Evolutionary conservation across 2,113 vertebrate genomes (phyloP).

Genomic region (Nesogale talazaci): DNA sequence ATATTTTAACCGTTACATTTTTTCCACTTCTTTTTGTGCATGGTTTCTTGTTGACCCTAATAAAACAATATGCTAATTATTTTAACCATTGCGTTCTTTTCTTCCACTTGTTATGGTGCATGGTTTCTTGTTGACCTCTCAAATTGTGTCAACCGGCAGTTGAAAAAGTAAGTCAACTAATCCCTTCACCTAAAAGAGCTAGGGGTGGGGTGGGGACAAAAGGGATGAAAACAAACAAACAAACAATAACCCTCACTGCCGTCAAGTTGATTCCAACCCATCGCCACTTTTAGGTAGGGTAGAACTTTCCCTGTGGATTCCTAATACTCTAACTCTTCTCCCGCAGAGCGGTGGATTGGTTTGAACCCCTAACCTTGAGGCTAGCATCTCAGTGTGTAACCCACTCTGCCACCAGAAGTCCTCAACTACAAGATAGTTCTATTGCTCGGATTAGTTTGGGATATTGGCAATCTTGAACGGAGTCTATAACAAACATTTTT

Average conservation of each 20-base stretch:
- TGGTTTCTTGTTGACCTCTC: not conserved
- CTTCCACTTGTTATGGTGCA: not conserved
- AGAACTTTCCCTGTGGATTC: no score
- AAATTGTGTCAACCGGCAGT: not conserved
- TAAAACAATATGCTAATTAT: not conserved
- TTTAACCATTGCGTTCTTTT: not conserved
- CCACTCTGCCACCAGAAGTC: not conserved
- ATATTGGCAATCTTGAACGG: not conserved
- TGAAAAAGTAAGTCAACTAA: not conserved
- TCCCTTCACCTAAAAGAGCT: not conserved
- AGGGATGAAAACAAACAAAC: no score
- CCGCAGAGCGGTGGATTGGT: no score
- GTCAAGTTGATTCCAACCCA: no score
- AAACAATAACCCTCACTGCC: no score
- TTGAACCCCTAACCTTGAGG: no score
- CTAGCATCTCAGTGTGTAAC: no score
- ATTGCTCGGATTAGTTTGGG: not conserved
- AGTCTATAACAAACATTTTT: not conserved
- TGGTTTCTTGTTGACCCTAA: not conserved
- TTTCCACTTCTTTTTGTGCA: not conserved
- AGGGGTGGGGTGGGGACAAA: no score
- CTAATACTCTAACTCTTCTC: no score
- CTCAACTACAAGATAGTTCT: not conserved
- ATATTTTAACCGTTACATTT: slow-evolving; percentile 23
- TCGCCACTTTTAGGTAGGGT: no score